Percentiles rank a stretch among this genome's conserved stretches.
These are phyloP conservation scores for Anniella stebbinsi DNA, from an alignment of 2,797 vertebrate genomes.

Conservation along the genomic window DNA sequence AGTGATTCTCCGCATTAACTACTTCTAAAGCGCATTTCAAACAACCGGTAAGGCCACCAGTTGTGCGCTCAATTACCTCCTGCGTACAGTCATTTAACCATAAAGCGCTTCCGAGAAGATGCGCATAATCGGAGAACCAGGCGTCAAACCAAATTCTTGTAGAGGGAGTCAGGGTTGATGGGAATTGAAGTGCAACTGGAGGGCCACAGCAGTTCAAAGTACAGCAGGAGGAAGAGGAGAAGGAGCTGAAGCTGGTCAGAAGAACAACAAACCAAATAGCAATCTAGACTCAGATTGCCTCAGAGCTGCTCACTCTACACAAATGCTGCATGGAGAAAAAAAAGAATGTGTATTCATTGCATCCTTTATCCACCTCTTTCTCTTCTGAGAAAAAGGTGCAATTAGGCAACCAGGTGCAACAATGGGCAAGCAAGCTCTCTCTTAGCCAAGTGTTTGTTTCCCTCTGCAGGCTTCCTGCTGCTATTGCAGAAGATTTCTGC, in stretches of 20 bases:
- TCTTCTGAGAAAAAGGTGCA: neutral
- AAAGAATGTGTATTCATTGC: neutral
- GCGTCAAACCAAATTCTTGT: no score
- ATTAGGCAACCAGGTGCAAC: neutral
- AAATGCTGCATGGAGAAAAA: no score
- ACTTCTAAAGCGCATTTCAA: no score
- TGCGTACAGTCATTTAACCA: no score
- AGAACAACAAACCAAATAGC: neutral
- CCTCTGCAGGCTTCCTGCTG: constrained; percentile 42
- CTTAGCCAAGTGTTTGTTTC: constrained; percentile 52
- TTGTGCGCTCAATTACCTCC: no score
- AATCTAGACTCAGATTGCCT: neutral
- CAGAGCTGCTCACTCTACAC: no score
- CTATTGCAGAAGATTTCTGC: fast-evolving
- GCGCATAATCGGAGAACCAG: no score
- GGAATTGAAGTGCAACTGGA: neutral
- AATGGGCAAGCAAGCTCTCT: neutral
- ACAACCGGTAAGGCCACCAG: no score
- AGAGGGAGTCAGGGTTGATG: neutral
- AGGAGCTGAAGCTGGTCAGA: neutral
- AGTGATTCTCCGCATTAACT: no score
- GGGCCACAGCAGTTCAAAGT: neutral
- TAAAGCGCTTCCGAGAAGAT: no score
- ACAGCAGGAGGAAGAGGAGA: neutral
- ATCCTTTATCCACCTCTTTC: neutral